Percentiles rank a stretch among this genome's conserved stretches.
phyloP scores from a whole-genome alignment of 2,888 invertebrate species.

The Pheosia gnoma region DNA sequence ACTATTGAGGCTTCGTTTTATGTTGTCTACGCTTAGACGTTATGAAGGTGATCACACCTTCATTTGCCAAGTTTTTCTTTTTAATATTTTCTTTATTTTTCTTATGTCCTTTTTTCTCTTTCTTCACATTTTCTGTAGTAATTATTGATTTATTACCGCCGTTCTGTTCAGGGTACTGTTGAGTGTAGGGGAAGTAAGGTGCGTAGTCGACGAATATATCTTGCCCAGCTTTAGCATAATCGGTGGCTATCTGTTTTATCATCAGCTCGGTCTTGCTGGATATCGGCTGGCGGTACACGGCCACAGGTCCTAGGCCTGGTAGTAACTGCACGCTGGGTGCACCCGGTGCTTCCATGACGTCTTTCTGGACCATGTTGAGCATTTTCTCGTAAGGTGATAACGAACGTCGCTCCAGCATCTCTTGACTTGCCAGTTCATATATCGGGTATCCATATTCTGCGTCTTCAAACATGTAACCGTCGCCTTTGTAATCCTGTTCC shows the following conservation, averaged over 20 bases:
- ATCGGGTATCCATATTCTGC: constrained; percentile 8
- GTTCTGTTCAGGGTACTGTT: constrained; percentile 7
- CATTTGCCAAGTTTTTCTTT: constrained; percentile 20
- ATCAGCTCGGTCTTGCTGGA: constrained; percentile 58
- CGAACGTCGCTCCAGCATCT: constrained; percentile 7
- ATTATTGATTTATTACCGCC: neutral
- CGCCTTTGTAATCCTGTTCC: neutral
- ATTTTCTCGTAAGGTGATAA: constrained; percentile 53
- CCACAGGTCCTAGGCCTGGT: constrained; percentile 61
- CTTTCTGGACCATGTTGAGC: constrained; percentile 53
- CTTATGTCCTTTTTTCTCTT: constrained; percentile 8
- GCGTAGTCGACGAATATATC: constrained; percentile 23
- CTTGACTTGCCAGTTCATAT: constrained; percentile 13
- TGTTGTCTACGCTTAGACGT: constrained; percentile 22
- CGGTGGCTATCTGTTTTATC: constrained; percentile 56
- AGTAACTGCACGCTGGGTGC: constrained; percentile 51
- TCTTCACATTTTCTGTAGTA: constrained; percentile 4
- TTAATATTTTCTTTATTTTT: constrained; percentile 10
- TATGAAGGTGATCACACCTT: constrained; percentile 27
- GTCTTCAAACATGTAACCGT: neutral
- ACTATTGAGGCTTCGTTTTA: neutral
- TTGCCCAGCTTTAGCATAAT: constrained; percentile 45
- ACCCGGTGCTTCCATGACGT: constrained; percentile 55
- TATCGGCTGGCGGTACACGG: constrained; percentile 66
- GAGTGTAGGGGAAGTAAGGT: constrained; percentile 18